Evolutionary conservation across 2,797 vertebrate genomes (phyloP).

Genomic region (Aselliscus stoliczkanus): DNA sequence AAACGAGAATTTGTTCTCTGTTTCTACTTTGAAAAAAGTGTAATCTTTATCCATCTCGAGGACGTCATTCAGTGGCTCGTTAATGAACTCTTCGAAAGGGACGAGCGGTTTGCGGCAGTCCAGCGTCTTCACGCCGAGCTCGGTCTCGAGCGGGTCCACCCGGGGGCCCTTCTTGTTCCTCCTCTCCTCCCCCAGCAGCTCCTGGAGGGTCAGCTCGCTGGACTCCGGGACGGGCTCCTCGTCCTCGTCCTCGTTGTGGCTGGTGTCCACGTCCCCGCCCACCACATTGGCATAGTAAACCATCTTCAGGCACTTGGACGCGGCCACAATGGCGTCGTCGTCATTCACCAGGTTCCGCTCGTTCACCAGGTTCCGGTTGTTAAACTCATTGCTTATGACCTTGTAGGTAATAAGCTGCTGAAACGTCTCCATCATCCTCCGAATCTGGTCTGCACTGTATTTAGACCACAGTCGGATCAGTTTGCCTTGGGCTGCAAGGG

Average conservation of each 20-base stretch:
- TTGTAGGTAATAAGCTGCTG: conserved; percentile 99
- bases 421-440: conserved; percentile 97
- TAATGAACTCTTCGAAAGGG: conserved; percentile 96
- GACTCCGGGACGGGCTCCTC: conserved; percentile 92
- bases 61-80: conserved; percentile 97
- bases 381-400: conserved; percentile 97
- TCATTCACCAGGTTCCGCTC: conserved; percentile 93
- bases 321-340: conserved; percentile 95
- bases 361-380: conserved; percentile 92
- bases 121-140: conserved; percentile 91
- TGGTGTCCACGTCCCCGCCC: conserved; percentile 91
- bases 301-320: conserved; percentile 97
- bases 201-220: conserved; percentile 95
- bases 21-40: conserved; percentile 98
- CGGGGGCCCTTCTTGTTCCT: conserved; percentile 95
- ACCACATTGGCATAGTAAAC: conserved; percentile 97
- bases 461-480: conserved; percentile 92
- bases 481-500: conserved; percentile 90
- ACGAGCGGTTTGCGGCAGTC: conserved; percentile 94
- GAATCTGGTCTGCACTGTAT: conserved; percentile 89
- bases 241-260: conserved; percentile 95
- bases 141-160: conserved; percentile 93
- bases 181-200: conserved; percentile 95
- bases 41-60: conserved; percentile 99
- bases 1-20: conserved; percentile 98